phyloP scores from a whole-genome alignment of 2,797 vertebrate species.

The Alectoris magna region DNA sequence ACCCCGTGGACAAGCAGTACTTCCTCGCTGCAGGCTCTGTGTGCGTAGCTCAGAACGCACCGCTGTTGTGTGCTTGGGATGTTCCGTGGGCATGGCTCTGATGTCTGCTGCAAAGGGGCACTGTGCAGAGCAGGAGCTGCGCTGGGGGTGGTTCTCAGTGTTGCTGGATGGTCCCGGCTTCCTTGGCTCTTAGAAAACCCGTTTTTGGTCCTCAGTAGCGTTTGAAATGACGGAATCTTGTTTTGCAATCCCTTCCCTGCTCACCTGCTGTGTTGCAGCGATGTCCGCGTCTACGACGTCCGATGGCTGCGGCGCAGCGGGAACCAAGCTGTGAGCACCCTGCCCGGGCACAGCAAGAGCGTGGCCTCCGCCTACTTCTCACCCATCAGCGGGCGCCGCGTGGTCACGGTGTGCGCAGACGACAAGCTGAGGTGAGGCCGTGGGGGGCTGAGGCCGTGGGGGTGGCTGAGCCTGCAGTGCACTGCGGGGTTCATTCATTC shows the following conservation, averaged over 20 bases:
- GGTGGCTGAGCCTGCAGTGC: no score
- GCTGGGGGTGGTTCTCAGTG: not conserved
- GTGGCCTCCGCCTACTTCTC: conserved; percentile 90
- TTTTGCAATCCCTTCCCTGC: no score
- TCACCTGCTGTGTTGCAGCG: conserved; percentile 52
- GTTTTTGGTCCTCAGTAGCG: not conserved
- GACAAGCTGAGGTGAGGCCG: conserved; percentile 83
- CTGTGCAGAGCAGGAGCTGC: not conserved
- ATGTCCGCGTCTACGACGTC: conserved; percentile 83
- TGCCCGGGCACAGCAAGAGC: conserved; percentile 80
- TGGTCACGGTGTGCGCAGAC: conserved; percentile 88
- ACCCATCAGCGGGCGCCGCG: conserved; percentile 85
- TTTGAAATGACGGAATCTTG: no score
- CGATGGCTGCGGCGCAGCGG: conserved; percentile 76
- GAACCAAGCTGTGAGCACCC: conserved; percentile 75
- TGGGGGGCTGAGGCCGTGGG: conserved; percentile 37
- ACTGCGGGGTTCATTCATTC: not conserved
- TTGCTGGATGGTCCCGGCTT: rapidly evolving
- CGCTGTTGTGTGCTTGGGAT: no score
- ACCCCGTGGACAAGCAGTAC: conserved; percentile 87
- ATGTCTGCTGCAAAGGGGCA: rapidly evolving
- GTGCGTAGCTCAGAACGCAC: conserved; percentile 68
- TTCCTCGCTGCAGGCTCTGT: conserved; percentile 83
- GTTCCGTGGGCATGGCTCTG: rapidly evolving
- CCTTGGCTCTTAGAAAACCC: not conserved